Evolutionary conservation across 2,888 invertebrate species (phyloP), one percentile per base, ranked within the genome.

Genomic region (Hydropsyche betteni): DNA sequence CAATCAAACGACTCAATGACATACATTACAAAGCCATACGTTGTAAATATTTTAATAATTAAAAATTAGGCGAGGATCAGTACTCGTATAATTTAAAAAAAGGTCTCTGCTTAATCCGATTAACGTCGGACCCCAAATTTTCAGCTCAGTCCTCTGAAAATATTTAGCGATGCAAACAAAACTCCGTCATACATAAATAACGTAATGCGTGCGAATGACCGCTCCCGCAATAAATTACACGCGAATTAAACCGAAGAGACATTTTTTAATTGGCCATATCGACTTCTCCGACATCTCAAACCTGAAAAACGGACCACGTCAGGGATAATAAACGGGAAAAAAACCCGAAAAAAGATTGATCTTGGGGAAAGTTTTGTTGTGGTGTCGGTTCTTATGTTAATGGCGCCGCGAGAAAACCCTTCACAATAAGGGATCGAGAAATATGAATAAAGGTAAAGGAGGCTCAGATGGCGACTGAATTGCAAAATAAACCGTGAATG

Each of bases 381-480:
- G 64, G 36, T 10, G 6, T 44, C 7, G 10, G 12, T 64, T 64
- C 64, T 64, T 64, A 64, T 64, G 64, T 64, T 64, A 64, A 64
- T 64, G 10, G 64, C 34, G 64, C 6, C n/a, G 55, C 55, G 64
- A 0, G 24, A 36, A 64, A 64, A 64, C 64, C 64, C 36, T 64
- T 64, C 64, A 64, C 64, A 36, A 36, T 64, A 64, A 64, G 12
- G 64, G 64, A 64, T 64, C 64, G 64, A 4, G 34, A 58, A 64
- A 64, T 64, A 64, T 64, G 64, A 64, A 64, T 36, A 64, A 64
- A 64, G 64, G 64, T 36, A 64, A 4, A 12, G 64, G 64, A 64
- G 64, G 12, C 64, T 64, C 64, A 64, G 64, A 64, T 64, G 64
- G 34, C 34, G 36, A 64, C 33, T 64, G 64, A 64, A 64, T 64